Base-by-base conservation (phyloP, 2,797 vertebrate species). In the Gephyroberyx darwinii region DNA sequence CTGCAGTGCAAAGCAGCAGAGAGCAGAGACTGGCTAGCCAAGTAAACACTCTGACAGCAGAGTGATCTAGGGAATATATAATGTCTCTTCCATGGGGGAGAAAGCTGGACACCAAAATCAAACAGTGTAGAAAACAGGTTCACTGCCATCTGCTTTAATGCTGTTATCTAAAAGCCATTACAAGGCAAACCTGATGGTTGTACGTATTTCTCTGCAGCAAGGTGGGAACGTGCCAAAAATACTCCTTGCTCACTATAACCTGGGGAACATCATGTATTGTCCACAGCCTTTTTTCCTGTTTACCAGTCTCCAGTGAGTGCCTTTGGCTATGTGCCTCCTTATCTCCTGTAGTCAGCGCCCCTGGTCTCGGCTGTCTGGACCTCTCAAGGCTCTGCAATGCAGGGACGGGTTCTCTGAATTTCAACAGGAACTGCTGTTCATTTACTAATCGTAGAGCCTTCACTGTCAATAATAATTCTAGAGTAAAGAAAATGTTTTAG, bases 291-390 rank as follows among this genome's bases (percentile, higher is more conserved):
- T 80, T 66, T 33, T 41, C 10, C 35, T 13, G 57, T 22, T 20
- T n/a, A 59, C 37, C 59, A 76, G 77, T 35, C 31, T 61, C 41
- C 41, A 45, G 8, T 60, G 31, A 75, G 30, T 51, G 72, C 62
- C 52, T 78, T 77, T 74, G 76, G 75, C 77, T 57, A 47, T 48
- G 33, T 26, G 72, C 63, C 68, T 68, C 37, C 68, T 82, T 81
- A 82, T 78, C 74, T 85, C 43, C 33, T 68, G 47, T 50, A 70
- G 72, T 82, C 82, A 77, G 71, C 78, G 74, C 61, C 60, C 62
- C 41, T 39, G 69, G 22, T 61, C 10, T n/a, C 62, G 64, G 62
- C 64, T 62, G 58, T 75, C 35, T 37, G 22, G 65, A 47, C 60
- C 58, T 62, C 39, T 71, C 47, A 50, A 39, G 0, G 54, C 63